phyloP scores from a whole-genome alignment of 2,113 vertebrate genomes.

The Stictonetta naevosa region DNA sequence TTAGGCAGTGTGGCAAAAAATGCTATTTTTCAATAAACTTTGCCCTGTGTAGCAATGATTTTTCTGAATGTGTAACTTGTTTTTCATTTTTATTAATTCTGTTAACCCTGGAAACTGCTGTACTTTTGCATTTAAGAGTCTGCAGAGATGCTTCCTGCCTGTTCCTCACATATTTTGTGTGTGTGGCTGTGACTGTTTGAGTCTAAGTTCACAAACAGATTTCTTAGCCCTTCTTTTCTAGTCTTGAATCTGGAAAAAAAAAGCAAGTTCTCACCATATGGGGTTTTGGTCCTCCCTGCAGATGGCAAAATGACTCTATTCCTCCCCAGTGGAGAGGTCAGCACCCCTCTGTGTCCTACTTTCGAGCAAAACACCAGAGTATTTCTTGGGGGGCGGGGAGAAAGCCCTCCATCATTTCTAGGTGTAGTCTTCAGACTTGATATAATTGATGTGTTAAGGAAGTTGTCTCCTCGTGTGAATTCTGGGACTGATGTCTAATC shows the following conservation, averaged over 20 bases:
- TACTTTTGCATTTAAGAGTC: background rate
- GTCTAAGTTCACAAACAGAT: background rate
- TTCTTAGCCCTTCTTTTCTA: background rate
- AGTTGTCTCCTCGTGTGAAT: background rate
- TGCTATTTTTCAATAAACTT: background rate
- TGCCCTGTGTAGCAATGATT: background rate
- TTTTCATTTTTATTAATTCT: background rate
- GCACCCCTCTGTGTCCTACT: background rate
- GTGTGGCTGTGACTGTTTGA: background rate
- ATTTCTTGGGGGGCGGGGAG: background rate
- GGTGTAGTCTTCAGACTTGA: background rate
- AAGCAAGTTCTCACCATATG: background rate
- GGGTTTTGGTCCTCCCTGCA: background rate
- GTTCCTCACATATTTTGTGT: background rate
- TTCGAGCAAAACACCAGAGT: background rate
- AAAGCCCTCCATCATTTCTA: background rate
- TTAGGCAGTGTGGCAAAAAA: conserved; percentile 26
- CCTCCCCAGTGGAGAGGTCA: conserved; percentile 4
- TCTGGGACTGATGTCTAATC: background rate
- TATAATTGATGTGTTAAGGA: background rate
- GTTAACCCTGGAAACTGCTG: background rate
- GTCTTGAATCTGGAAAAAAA: background rate
- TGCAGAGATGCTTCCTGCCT: background rate
- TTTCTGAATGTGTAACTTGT: background rate
- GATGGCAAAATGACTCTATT: conserved; percentile 8